A percentile compares a stretch with the other conserved stretches of the same genome.
Evolutionary conservation across 2,113 vertebrate genomes (phyloP).

Genomic region (Elachura formosa): DNA sequence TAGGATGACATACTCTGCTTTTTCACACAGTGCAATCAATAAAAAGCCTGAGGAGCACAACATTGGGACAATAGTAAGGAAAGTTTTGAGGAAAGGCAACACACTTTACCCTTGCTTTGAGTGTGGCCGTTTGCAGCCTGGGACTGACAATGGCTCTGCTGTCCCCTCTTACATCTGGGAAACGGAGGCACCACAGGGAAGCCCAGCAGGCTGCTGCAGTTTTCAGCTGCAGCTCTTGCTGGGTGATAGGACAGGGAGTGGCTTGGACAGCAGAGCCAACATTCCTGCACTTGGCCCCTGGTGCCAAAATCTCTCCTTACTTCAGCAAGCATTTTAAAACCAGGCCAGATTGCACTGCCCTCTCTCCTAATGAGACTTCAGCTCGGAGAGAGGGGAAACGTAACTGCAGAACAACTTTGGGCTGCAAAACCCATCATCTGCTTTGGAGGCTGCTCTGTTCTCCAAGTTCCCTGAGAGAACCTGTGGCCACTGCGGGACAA

Average conservation of each 20-base stretch:
- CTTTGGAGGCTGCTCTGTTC: not conserved
- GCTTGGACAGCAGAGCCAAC: not conserved
- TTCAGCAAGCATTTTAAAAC: not conserved
- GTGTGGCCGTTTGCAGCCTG: not conserved
- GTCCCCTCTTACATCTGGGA: not conserved
- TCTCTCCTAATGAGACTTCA: not conserved
- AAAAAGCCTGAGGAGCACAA: not conserved
- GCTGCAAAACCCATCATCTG: not conserved
- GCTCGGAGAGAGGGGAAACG: not conserved
- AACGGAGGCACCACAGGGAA: not conserved
- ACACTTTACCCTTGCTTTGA: accelerated
- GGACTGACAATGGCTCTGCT: not conserved
- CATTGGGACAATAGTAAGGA: not conserved
- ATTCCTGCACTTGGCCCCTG: not conserved
- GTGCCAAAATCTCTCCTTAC: not conserved
- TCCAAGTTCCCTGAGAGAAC: accelerated
- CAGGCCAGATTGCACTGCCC: not conserved
- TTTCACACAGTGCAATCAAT: not conserved
- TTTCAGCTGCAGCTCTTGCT: not conserved
- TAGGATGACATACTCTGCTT: not conserved
- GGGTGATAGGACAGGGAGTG: not conserved
- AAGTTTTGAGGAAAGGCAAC: not conserved
- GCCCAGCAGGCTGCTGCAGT: not conserved
- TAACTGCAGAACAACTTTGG: not conserved
- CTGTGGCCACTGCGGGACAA: not conserved